A percentile compares a stretch with the other conserved stretches of the same genome.
Evolutionary conservation across 2,888 invertebrate genomes (phyloP).

Genomic region (Marronus borbonicus): DNA sequence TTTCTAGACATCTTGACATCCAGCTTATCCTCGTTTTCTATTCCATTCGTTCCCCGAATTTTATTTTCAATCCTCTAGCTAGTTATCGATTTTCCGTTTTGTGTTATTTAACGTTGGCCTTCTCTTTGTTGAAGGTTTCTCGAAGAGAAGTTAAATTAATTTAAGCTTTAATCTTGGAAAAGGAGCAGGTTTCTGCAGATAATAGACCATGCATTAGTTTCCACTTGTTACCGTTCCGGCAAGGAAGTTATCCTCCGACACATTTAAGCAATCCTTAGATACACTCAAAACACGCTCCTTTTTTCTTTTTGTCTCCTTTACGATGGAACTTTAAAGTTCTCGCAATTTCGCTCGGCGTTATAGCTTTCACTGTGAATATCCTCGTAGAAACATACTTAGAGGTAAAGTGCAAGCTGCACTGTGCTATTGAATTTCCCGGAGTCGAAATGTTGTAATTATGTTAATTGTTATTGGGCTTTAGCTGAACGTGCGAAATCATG

Average conservation of each 20-base stretch:
- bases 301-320: neutral
- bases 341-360: neutral
- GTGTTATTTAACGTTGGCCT: neutral
- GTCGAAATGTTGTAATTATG: conserved; percentile 32
- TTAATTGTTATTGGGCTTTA: conserved; percentile 40
- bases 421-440: neutral
- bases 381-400: neutral
- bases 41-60: no score
- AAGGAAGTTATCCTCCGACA: conserved; percentile 16
- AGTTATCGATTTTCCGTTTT: neutral
- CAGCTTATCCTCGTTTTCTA: no score
- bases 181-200: conserved; percentile 5
- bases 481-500: conserved; percentile 39
- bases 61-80: conserved; percentile 1
- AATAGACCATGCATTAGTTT: conserved; percentile 24
- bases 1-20: no score
- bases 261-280: conserved; percentile 20
- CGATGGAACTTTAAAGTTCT: neutral
- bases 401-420: neutral
- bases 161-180: conserved; percentile 1
- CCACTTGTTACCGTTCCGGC: neutral
- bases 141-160: conserved; percentile 20
- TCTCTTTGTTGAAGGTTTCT: neutral
- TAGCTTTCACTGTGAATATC: neutral
- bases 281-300: neutral